Evolutionary conservation across 1,140 invertebrate species (phyloP).

Genomic region (Drosophila orena): DNA sequence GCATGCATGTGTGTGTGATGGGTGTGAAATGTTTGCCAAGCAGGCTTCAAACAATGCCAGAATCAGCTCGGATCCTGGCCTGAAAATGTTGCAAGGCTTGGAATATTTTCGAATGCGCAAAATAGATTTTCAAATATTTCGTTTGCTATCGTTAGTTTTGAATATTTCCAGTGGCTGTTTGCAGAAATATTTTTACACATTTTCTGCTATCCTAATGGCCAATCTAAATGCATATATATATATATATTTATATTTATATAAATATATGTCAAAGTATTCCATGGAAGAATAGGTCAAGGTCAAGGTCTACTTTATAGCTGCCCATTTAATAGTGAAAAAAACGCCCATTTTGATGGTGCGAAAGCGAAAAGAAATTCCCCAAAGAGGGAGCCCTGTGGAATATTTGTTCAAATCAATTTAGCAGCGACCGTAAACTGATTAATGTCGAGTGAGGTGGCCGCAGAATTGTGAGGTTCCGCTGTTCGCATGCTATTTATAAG

Average conservation of each 20-base stretch:
- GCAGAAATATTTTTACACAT: too few species aligned
- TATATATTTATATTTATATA: too few species aligned
- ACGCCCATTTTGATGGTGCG: constrained; percentile 53
- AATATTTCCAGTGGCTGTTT: not conserved
- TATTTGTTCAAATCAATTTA: constrained; percentile 63
- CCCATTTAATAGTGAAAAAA: constrained; percentile 31
- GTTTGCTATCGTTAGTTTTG: not conserved
- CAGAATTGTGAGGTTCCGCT: constrained; percentile 57
- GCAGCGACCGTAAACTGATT: constrained; percentile 59
- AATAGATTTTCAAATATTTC: too few species aligned
- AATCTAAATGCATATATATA: too few species aligned
- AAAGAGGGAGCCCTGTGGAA: not conserved
- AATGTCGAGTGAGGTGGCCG: constrained; percentile 55
- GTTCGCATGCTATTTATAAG: constrained; percentile 67
- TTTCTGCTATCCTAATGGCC: too few species aligned
- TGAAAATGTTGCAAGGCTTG: not conserved
- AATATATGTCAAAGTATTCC: too few species aligned
- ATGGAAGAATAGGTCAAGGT: too few species aligned
- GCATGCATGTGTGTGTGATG: constrained; percentile 28
- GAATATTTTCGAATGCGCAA: not conserved
- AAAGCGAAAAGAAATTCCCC: constrained; percentile 52
- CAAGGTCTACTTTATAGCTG: too few species aligned
- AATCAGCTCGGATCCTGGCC: not conserved
- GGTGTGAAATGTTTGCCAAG: constrained; percentile 21
- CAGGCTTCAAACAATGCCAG: constrained; percentile 27